These are phyloP conservation scores for Taeniopygia guttata DNA, from an alignment of 2,797 vertebrate genomes.

Conservation along the genomic window DNA sequence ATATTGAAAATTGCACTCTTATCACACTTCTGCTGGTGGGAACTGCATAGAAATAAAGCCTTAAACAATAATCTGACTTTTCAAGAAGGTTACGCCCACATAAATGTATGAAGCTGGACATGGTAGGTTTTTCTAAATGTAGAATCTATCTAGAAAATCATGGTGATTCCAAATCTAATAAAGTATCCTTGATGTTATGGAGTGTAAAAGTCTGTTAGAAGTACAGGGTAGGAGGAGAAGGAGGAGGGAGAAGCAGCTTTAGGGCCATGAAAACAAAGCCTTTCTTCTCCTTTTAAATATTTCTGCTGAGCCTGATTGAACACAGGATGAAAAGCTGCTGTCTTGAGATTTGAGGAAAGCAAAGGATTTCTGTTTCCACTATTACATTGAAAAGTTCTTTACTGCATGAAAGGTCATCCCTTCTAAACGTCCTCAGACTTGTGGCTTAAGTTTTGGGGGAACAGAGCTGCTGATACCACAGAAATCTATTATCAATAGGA, in stretches of 20 bases:
- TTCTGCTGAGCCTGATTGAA: slow-evolving; percentile 55
- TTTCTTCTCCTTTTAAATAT: slow-evolving; percentile 61
- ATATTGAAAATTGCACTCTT: background rate
- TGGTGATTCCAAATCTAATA: background rate
- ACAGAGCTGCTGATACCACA: background rate
- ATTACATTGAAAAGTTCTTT: slow-evolving; percentile 25
- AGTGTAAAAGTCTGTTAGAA: slow-evolving; percentile 26
- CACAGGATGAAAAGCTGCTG: slow-evolving; percentile 56
- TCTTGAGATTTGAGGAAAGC: slow-evolving; percentile 57
- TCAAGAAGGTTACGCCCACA: background rate
- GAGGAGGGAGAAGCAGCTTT: slow-evolving; percentile 41
- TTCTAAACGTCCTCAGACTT: background rate
- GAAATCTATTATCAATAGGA: background rate
- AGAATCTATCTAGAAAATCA: background rate
- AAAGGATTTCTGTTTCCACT: slow-evolving; percentile 45
- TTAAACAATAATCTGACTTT: background rate
- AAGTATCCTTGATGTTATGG: slow-evolving; percentile 9
- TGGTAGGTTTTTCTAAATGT: background rate
- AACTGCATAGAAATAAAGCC: background rate
- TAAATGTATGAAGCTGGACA: background rate
- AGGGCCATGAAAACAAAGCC: slow-evolving; percentile 38
- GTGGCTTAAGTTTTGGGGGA: background rate
- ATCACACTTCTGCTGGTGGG: background rate
- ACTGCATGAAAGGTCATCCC: background rate
- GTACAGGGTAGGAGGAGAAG: background rate